Evolutionary conservation across 2,113 vertebrate species (phyloP).

Genomic region (Charina bottae): DNA sequence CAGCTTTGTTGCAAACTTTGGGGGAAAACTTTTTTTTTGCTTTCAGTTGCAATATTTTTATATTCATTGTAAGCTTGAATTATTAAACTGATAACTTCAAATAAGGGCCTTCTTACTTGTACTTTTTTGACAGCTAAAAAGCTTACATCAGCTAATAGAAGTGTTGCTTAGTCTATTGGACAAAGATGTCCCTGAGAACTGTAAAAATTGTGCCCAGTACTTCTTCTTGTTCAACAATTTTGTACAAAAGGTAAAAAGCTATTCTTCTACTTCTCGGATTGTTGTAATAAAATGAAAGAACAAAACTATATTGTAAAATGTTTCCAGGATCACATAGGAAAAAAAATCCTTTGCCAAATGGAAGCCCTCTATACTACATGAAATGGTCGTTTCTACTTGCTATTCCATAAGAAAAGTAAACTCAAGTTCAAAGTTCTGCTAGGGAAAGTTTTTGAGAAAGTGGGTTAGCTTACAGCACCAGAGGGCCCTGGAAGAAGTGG

Average conservation of each 20-base stretch:
- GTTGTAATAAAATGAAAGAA: not conserved
- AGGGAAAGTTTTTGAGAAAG: not conserved
- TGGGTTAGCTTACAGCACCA: not conserved
- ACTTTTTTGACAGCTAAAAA: conserved; percentile 75
- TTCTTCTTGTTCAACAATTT: conserved; percentile 97
- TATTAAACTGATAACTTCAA: not conserved
- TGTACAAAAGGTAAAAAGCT: conserved; percentile 87
- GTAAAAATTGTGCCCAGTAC: conserved; percentile 98
- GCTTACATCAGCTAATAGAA: conserved; percentile 86
- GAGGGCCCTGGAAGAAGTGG: not conserved
- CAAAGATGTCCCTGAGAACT: conserved; percentile 97
- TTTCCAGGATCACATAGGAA: not conserved
- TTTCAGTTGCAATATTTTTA: not conserved
- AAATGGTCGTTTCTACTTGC: not conserved
- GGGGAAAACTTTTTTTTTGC: not conserved
- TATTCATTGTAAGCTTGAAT: not conserved
- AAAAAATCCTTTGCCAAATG: not conserved
- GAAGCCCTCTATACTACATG: not conserved
- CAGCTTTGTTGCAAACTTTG: not conserved
- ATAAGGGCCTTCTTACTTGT: not conserved
- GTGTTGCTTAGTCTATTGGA: conserved; percentile 92
- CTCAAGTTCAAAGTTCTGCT: not conserved
- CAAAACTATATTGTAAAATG: not conserved
- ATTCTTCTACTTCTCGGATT: not conserved
- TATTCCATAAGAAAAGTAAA: not conserved